Evolutionary conservation across 2,113 vertebrate genomes (phyloP), one percentile per base, ranked within the genome.

Genomic region (Xenus cinereus): DNA sequence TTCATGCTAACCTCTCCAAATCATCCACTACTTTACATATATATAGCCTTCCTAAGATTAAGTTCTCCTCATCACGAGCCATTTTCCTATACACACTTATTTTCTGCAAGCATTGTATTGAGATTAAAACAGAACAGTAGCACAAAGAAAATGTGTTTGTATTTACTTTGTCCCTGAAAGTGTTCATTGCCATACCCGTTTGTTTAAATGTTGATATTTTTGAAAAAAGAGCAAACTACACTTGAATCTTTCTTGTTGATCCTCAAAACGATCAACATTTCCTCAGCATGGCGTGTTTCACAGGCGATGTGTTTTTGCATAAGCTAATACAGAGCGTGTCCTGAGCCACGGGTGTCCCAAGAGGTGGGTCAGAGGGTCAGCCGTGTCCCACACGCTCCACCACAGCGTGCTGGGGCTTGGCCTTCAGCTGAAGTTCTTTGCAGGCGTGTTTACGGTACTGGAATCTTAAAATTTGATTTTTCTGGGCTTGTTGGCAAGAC

Each of bases 341-440:
- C 18, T 35, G 19, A 74, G 68, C 46, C 28, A 12, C 0, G 3
- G 30, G 33, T 43, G 48, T 75, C 75, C 87, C 6, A 2, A 43
- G 27, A 10, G 16, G 17, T 4, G 39, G 53, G 23, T 37, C 3
- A 3, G 35, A n/a, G 51, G 23, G 30, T 32, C 35, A 11, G 41
- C 19, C 10, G 5, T 16, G 14, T n/a, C n/a, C 77, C 7, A 2
- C 30, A 30, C 60, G 54, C 51, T 57, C 41, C 5, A 2, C 14
- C 45, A 14, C 0, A 0, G 6, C 0, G 0, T 22, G 6, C 27
- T 66, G 26, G 21, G 16, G n/a, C 59, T 76, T 43, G 50, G 21
- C 10, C 62, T 78, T 33, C 0, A 0, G 10, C 41, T 81, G 68
- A 51, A 46, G 14, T 7, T 93, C 68, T 53, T 63, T 23, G 2